Evolutionary conservation across 2,797 vertebrate genomes (phyloP), one percentile per base, ranked within the genome.

Genomic region (Poecile montanus): DNA sequence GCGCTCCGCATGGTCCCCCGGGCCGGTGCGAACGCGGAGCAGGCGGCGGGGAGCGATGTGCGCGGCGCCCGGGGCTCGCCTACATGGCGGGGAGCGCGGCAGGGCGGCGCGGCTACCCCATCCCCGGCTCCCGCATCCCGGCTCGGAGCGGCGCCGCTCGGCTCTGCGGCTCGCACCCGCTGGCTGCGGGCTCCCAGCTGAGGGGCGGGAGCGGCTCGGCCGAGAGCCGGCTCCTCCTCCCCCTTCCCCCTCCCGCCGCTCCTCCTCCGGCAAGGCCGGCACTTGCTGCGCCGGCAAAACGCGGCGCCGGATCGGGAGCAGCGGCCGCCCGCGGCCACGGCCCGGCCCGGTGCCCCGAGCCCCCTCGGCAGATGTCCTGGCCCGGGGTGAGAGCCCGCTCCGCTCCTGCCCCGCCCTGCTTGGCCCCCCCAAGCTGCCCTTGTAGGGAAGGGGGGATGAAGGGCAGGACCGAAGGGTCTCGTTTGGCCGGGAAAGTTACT

Each of bases 1-100:
- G 93, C 74, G 94, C 95, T 84, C 95, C 87, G 92, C 96, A 97
- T 96, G 95, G 86, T 96, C 75, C 74, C 71, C 72, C 27, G 83
- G 75, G 6, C 51, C 78, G 74, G 62, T 34, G 72, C 71, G 56
- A 75, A 32, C 1, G 79, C 72, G 80, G 63, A n/a, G 88, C 70
- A 75, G 81, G 77, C 79, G 76, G 85, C 60, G 88, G 57, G 84
- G 77, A 89, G 90, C 74, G 94, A 84, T 83, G 76, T 19, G 84
- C 67, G 65, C 70, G 34, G 90, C 42, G 79, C 81, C 60, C 58
- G 60, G 54, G 36, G 67, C 74, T 91, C 89, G 85, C 89, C 95
- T 95, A 96, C 95, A 95, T 92, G 92, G 89, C 3, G 88, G 48
- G 79, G 13, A 73, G 38, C 26, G 27, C 20, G 65, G 76, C 75